Conservation (phyloP, 2,113 vertebrate species). For the Zosterops lateralis region DNA sequence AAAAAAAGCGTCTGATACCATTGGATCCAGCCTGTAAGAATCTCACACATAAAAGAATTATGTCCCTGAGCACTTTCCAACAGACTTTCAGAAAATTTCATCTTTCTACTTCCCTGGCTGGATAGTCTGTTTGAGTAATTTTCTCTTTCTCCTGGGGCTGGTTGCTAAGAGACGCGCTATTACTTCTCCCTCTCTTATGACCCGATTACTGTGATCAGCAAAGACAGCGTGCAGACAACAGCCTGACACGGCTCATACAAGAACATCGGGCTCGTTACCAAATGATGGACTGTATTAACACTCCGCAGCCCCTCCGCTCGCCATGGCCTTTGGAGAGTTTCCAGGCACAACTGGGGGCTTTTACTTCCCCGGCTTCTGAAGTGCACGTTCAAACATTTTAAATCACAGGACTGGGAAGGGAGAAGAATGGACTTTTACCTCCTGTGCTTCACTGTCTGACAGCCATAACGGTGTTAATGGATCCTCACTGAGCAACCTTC, state of each 20-base stretch:
- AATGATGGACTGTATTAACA: slow-evolving; percentile 59
- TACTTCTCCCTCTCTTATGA: slow-evolving; percentile 77
- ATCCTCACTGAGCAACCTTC: not conserved
- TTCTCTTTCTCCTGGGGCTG: slow-evolving; percentile 75
- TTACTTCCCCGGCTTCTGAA: slow-evolving; percentile 38
- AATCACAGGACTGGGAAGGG: slow-evolving; percentile 44
- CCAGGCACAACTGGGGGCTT: slow-evolving; percentile 46
- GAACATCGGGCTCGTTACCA: slow-evolving; percentile 48
- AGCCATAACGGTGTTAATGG: not conserved
- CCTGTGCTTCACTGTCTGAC: slow-evolving; percentile 15
- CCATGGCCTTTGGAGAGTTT: slow-evolving; percentile 45
- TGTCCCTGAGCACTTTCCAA: slow-evolving; percentile 59
- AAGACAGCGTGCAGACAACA: slow-evolving; percentile 64
- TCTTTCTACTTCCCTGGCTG: slow-evolving; percentile 67
- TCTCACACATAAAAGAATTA: slow-evolving; percentile 45
- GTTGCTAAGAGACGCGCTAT: slow-evolving; percentile 79
- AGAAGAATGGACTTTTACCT: slow-evolving; percentile 51
- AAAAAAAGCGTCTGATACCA: not conserved
- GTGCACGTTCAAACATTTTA: slow-evolving; percentile 18
- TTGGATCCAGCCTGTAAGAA: slow-evolving; percentile 25
- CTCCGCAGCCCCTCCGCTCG: not conserved
- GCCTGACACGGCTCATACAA: slow-evolving; percentile 49
- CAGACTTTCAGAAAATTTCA: slow-evolving; percentile 68
- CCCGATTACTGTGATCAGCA: slow-evolving; percentile 76
- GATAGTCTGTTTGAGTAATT: slow-evolving; percentile 72